Conservation (phyloP, 2,113 vertebrate species). For the Condylura cristata region DNA sequence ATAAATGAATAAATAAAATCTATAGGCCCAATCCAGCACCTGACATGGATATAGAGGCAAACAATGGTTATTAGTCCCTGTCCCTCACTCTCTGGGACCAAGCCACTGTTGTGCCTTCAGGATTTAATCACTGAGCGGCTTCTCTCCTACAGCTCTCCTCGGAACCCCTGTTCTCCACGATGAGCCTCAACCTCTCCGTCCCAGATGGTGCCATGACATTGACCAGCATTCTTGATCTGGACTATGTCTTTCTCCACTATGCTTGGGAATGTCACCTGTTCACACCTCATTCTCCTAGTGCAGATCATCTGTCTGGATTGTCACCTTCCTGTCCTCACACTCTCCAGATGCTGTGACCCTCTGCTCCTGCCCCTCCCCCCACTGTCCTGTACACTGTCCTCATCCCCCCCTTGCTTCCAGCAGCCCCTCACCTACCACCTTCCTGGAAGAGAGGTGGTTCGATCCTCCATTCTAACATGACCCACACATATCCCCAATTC, state of each 20-base stretch:
- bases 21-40: not conserved
- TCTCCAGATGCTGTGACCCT: not conserved
- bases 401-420: not conserved
- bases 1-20: not conserved
- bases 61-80: not conserved
- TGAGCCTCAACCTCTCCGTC: not conserved
- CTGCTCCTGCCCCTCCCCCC: not conserved
- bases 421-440: not conserved
- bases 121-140: not conserved
- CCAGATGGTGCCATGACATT: not conserved
- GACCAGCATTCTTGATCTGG: not conserved
- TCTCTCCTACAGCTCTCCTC: not conserved
- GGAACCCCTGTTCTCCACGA: accelerated
- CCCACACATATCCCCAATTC: not conserved
- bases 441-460: not conserved
- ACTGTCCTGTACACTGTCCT: not conserved
- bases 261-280: not conserved
- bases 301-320: not conserved
- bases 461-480: not conserved
- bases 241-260: not conserved
- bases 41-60: not conserved
- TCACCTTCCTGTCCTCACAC: not conserved
- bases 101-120: not conserved
- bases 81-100: not conserved
- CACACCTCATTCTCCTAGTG: not conserved